These are phyloP conservation scores for Drosophila gunungcola DNA, from an alignment of 1,140 invertebrate species.

Conservation along the genomic window DNA sequence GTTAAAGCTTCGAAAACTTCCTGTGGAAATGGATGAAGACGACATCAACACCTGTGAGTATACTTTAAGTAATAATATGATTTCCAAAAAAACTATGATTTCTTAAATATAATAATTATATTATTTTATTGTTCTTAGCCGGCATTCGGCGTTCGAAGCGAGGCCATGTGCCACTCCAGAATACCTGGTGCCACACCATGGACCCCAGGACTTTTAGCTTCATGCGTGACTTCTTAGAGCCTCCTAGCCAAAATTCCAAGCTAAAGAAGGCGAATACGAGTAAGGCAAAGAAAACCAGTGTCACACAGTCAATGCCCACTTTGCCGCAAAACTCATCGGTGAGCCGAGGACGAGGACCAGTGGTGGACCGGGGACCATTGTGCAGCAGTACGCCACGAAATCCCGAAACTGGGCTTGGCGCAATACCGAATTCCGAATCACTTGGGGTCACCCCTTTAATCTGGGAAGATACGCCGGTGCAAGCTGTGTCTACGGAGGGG, in stretches of 20 bases:
- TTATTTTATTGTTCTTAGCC: not conserved
- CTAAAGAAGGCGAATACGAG: not conserved
- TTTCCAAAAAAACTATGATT: not conserved
- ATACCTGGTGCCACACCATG: slow-evolving; percentile 46
- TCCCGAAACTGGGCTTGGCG: not conserved
- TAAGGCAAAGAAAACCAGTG: slow-evolving; percentile 2
- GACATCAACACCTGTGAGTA: slow-evolving; percentile 37
- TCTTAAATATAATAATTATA: not conserved
- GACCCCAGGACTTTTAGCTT: slow-evolving; percentile 37
- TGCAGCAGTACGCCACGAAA: slow-evolving; percentile 43
- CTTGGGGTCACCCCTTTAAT: slow-evolving; percentile 6
- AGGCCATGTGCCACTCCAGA: slow-evolving; percentile 61
- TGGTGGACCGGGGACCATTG: slow-evolving; percentile 7
- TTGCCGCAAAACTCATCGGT: not conserved
- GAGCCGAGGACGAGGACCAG: too few species aligned
- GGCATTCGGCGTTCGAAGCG: slow-evolving; percentile 62
- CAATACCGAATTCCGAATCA: not conserved
- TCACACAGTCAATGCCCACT: not conserved
- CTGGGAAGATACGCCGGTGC: slow-evolving; percentile 5
- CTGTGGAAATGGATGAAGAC: not conserved
- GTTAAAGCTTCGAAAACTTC: slow-evolving; percentile 5
- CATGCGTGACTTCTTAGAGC: not conserved
- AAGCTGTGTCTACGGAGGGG: not conserved
- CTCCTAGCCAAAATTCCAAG: not conserved
- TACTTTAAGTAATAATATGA: not conserved